Percentiles rank a stretch among this genome's conserved stretches.
These are phyloP conservation scores for Corynorhinus townsendii DNA, from an alignment of 2,113 vertebrate species.

Conservation along the genomic window DNA sequence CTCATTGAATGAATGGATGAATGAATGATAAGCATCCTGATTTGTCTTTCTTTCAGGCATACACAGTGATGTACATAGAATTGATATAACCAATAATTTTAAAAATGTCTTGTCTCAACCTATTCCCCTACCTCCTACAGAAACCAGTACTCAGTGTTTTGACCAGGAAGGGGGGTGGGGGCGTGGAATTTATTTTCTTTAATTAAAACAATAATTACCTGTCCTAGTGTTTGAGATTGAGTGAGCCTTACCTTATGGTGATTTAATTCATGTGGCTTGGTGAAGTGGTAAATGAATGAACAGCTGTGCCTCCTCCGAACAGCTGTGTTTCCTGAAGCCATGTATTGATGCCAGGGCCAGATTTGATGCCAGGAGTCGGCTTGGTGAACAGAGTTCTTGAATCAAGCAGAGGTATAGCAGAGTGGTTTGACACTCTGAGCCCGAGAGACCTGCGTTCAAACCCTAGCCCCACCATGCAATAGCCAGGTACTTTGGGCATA, in stretches of 20 bases:
- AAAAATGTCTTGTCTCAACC: background rate
- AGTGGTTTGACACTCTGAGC: background rate
- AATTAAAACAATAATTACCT: constrained; percentile 52
- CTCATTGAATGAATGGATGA: background rate
- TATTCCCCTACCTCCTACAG: background rate
- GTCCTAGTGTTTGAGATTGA: background rate
- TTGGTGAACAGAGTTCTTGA: constrained; percentile 23
- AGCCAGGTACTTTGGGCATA: background rate
- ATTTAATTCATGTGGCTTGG: constrained; percentile 21
- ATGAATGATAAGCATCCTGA: background rate
- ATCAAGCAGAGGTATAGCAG: background rate
- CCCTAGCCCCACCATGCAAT: background rate
- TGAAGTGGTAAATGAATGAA: constrained; percentile 36
- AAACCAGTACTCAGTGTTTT: constrained; percentile 11
- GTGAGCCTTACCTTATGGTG: constrained; percentile 31
- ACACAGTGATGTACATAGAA: background rate
- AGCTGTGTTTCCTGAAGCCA: constrained; percentile 45
- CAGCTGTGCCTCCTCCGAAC: constrained; percentile 42
- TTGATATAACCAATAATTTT: background rate
- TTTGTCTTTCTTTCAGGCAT: background rate
- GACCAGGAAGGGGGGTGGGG: background rate
- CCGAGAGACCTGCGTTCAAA: background rate
- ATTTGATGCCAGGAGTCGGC: background rate
- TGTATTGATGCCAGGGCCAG: accelerated
- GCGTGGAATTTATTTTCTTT: constrained; percentile 29